Evolutionary conservation across 2,888 invertebrate species (phyloP).

Genomic region (Timandra comae): DNA sequence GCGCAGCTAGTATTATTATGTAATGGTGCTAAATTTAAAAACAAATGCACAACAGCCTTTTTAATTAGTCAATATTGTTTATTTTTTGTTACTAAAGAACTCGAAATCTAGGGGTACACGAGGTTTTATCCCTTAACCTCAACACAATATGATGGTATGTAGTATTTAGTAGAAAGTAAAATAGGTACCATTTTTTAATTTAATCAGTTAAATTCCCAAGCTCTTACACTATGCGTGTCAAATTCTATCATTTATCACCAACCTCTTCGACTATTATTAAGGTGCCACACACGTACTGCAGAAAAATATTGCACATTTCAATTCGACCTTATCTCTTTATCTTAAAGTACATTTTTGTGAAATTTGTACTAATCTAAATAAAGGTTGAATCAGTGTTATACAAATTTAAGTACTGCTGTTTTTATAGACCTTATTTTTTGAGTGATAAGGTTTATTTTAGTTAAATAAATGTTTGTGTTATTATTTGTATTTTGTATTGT

Average conservation of each 20-base stretch:
- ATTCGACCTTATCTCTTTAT: not conserved
- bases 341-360: not conserved
- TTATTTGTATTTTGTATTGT: slow-evolving; percentile 19
- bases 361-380: not conserved
- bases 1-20: too few species aligned
- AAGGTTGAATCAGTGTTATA: too few species aligned
- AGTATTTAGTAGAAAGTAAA: too few species aligned
- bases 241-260: slow-evolving; percentile 40
- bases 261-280: slow-evolving; percentile 19
- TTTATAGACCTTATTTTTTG: not conserved
- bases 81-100: too few species aligned
- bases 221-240: slow-evolving; percentile 29
- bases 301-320: not conserved
- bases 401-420: not conserved
- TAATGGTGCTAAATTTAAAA: too few species aligned
- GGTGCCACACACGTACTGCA: slow-evolving; percentile 12
- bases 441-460: not conserved
- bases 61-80: too few species aligned
- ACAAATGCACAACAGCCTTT: too few species aligned
- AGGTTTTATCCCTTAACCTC: too few species aligned
- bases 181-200: slow-evolving; percentile 15
- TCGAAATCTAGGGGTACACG: too few species aligned
- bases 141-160: too few species aligned
- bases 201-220: slow-evolving; percentile 38
- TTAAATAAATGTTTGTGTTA: not conserved